Percentiles rank a stretch among this genome's conserved stretches.
Conservation (phyloP, 2,888 invertebrate species). For the Nasonia oneida region DNA sequence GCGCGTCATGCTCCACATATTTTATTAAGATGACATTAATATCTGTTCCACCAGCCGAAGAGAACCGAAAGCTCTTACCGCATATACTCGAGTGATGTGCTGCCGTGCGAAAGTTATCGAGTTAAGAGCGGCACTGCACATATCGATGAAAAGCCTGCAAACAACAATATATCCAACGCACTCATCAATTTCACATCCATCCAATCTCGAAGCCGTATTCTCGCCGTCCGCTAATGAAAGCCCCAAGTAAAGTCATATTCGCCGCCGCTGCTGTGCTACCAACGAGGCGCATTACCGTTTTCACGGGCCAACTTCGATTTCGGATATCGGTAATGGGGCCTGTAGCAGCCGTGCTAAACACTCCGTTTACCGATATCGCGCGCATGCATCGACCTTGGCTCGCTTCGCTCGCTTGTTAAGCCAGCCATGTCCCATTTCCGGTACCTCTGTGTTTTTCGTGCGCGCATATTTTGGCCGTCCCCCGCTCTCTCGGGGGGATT, state of each 20-base stretch:
- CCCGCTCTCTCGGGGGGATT: neutral
- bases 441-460: neutral
- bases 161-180: neutral
- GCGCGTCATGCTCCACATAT: neutral
- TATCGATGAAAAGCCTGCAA: neutral
- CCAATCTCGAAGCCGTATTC: neutral
- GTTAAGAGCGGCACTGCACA: neutral
- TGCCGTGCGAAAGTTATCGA: neutral
- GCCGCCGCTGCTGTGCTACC: neutral
- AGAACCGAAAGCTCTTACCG: neutral
- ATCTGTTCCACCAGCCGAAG: neutral
- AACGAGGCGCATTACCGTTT: neutral
- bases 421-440: constrained; percentile 36
- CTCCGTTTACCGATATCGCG: constrained; percentile 49
- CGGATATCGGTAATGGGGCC: constrained; percentile 49
- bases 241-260: constrained; percentile 35
- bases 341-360: constrained; percentile 19
- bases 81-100: neutral
- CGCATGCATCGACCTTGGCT: constrained; percentile 1
- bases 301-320: constrained; percentile 44
- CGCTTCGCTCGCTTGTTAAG: constrained; percentile 40
- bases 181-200: neutral
- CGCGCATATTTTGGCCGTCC: neutral
- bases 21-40: constrained; percentile 2
- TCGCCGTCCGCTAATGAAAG: constrained; percentile 34